Base-by-base conservation (phyloP, 2,888 invertebrate species). In the Mythimna loreyi region DNA sequence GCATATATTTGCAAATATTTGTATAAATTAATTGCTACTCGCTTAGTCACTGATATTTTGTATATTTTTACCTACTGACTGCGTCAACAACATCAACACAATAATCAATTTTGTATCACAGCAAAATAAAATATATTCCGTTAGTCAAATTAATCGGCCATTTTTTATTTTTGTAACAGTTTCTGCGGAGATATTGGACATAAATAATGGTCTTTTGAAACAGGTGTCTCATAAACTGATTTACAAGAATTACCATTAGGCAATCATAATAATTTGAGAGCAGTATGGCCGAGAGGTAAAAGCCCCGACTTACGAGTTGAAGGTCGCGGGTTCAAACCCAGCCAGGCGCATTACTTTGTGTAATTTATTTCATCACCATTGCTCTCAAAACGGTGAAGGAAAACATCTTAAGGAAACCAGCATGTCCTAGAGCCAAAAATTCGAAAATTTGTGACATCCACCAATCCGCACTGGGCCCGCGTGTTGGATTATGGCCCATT, bases 21-120 rank as follows among this genome's bases (percentile, higher is more conserved):
- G 45, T 55, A 74, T 62, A 5, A 47, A 49, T 60, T 57, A 55
- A 28, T 49, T 25, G 21, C 13, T 43, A 28, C 40, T 64, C 23
- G 49, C 58, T 72, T 40, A 62, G 59, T 77, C 61, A 67, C 6
- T 36, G 23, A 57, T 75, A 71, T 60, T 47, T 77, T 47, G n/a
- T 57, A 52, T 25, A 25, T 68, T 43, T 74, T 11, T 28, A 52
- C 19, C 0, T 47, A 33, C 21, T 60, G 16, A 1, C 55, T 43
- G 53, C 25, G 33, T 58, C 43, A 59, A 47, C 2, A 30, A 21
- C 4, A n/a, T n/a, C n/a, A 19, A 25, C 21, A 33, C 16, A 53
- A 16, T 43, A 21, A 74, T 55, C 25, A 49, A 64, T 64, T 72
- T 49, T 21, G 25, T 47, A 11, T 40, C 19, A n/a, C 43, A n/a